Evolutionary conservation across 1,140 invertebrate genomes (phyloP).

Genomic region (Armadillidium nasatum): DNA sequence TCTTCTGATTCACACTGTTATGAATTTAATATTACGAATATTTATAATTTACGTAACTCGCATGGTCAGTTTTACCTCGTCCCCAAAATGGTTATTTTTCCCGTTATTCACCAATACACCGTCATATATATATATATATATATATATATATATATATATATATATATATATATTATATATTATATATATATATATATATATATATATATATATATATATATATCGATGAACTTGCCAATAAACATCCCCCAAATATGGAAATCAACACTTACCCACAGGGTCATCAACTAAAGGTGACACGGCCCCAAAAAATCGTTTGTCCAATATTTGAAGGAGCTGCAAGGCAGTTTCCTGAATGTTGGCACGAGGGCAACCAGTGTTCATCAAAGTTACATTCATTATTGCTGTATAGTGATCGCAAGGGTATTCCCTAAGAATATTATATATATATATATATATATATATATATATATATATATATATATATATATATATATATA

Average conservation of each 20-base stretch:
- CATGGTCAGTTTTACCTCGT: no score
- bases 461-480: no score
- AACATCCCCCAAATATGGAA: not conserved
- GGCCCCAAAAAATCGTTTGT: conserved; percentile 89
- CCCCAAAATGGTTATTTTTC: no score
- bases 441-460: not conserved
- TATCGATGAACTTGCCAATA: not conserved
- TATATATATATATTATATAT: not conserved
- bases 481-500: no score
- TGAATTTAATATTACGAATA: no score
- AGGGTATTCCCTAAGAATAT: conserved; percentile 79
- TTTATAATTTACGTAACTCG: no score
- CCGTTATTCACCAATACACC: not conserved
- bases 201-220: not conserved
- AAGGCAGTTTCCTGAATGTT: conserved; percentile 86
- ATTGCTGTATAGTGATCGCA: conserved; percentile 97
- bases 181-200: not conserved
- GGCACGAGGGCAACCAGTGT: conserved; percentile 87
- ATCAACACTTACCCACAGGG: conserved; percentile 25
- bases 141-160: not conserved
- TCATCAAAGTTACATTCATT: conserved; percentile 93
- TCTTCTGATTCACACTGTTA: no score
- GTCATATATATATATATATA: not conserved
- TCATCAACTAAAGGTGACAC: conserved; percentile 59
- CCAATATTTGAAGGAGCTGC: conserved; percentile 86